Evolutionary conservation across 2,113 vertebrate species (phyloP).

Genomic region (Atherinomorus stipes): DNA sequence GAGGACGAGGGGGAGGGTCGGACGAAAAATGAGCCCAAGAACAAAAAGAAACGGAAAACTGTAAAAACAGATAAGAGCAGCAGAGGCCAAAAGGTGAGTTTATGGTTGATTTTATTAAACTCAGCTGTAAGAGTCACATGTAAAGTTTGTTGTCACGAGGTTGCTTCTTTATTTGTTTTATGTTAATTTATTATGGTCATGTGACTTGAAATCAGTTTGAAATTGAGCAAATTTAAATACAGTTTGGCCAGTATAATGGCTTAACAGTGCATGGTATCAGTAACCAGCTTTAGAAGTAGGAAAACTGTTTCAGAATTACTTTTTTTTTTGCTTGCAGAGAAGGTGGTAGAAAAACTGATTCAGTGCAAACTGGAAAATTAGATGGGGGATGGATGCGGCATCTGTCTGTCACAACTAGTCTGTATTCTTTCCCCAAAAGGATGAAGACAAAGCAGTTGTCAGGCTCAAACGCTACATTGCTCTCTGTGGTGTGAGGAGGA

Average conservation of each 20-base stretch:
- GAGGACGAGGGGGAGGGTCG: conserved; percentile 61
- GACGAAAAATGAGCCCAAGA: conserved; percentile 4
- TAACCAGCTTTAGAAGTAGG: background rate
- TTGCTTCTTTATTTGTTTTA: background rate
- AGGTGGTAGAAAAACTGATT: too few species aligned
- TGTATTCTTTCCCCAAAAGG: conserved; percentile 41
- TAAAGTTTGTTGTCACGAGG: background rate
- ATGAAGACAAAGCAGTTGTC: conserved; percentile 68
- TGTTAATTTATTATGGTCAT: background rate
- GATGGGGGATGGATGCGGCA: background rate
- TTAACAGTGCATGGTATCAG: background rate
- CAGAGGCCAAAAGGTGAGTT: conserved; percentile 67
- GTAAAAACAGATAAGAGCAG: conserved; percentile 20
- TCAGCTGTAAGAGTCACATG: background rate
- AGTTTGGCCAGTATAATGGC: background rate
- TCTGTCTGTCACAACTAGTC: background rate
- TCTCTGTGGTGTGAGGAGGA: conserved; percentile 85
- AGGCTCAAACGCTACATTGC: conserved; percentile 88
- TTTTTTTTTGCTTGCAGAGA: background rate
- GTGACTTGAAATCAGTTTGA: background rate
- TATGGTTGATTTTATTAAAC: background rate
- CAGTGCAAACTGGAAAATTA: too few species aligned
- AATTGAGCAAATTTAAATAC: background rate
- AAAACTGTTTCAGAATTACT: too few species aligned
- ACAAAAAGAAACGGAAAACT: conserved; percentile 39